A percentile compares a stretch with the other conserved stretches of the same genome.
Conservation (phyloP, 2,797 vertebrate species). For the Falco biarmicus region DNA sequence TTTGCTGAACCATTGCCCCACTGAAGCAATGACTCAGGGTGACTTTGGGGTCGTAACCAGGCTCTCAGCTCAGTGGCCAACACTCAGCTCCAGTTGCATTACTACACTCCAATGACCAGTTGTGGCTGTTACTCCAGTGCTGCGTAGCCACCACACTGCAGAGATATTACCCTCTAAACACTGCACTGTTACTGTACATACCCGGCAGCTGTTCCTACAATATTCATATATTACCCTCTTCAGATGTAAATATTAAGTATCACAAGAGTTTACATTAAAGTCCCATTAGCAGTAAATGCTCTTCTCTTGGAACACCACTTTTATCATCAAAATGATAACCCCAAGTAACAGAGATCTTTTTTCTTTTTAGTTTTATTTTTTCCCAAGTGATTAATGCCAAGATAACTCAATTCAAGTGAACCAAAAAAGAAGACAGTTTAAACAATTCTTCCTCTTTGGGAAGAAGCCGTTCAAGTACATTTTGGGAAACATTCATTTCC, state of each 20-base stretch:
- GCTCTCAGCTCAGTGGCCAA: background rate
- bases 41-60: background rate
- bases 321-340: background rate
- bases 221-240: background rate
- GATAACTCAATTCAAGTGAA: background rate
- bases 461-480: background rate
- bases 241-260: background rate
- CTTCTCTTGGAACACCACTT: background rate
- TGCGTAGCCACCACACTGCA: background rate
- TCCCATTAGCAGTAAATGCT: background rate
- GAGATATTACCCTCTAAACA: background rate
- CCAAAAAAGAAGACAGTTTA: background rate
- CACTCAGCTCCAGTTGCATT: background rate
- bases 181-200: background rate
- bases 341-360: background rate
- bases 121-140: background rate
- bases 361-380: background rate
- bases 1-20: background rate
- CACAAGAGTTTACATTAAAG: background rate
- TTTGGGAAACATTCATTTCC: background rate
- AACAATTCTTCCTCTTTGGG: background rate
- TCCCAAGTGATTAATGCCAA: background rate
- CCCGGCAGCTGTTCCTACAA: background rate
- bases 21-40: background rate
- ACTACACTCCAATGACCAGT: background rate